Base-by-base conservation (phyloP, 2,113 vertebrate species). In the Platysternon megacephalum region DNA sequence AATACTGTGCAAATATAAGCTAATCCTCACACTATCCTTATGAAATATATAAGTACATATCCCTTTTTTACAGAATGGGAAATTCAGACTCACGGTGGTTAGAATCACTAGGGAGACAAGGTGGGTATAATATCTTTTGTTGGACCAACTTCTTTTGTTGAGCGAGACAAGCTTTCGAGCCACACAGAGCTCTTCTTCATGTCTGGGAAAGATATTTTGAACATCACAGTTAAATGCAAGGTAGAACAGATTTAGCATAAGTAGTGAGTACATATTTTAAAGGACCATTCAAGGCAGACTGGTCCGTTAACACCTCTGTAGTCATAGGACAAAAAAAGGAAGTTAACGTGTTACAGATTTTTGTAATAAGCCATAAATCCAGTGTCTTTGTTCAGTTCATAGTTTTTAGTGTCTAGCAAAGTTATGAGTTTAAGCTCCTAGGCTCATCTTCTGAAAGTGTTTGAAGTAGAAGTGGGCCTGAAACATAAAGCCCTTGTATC, bases 11-110 rank as follows among this genome's bases (percentile, higher is more conserved):
- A 48, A 52, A 85, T 95, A 85, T 94, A 28, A 80, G 79, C 42
- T 91, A 84, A 89, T 88, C 65, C 55, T 90, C 88, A 84, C 93
- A n/a, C 80, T 83, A 85, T 89, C 26, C 29, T 29, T 84, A n/a
- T n/a, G 81, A 44, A 55, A 58, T 84, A 74, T 22, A 28, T 82
- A 93, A 53, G 21, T 2, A 44, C 56, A 11, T 26, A 39, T 58
- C 51, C 55, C 55, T 52, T 94, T 82, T 78, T 61, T 85, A 61
- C 51, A 32, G 42, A 90, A 68, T 8, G 51, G 53, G 19, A 82
- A 93, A 83, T 48, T 89, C 61, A 80, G 24, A 76, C 19, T 79
- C 0, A 0, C 39, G 65, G 51, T 14, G 87, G 55, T 55, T 26
- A 8, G n/a, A 28, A 93, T 65, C 14, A 65, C 14, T 35, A 16